phyloP scores from a whole-genome alignment of 2,113 vertebrate species.

The Nematolebias whitei region DNA sequence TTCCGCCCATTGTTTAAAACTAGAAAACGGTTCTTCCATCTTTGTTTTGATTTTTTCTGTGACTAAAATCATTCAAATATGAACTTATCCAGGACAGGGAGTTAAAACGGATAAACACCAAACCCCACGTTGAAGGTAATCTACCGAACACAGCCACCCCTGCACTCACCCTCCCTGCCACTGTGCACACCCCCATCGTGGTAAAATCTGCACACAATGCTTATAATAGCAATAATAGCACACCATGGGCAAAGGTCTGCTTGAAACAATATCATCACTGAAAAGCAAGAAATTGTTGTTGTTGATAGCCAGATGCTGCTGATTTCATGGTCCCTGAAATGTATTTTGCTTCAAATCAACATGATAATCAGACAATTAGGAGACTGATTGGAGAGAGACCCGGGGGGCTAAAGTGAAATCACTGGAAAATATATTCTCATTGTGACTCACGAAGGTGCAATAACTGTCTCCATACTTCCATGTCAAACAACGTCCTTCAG shows the following conservation, averaged over 20 bases:
- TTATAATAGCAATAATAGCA: conserved; percentile 6
- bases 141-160: too few species aligned
- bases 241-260: conserved; percentile 36
- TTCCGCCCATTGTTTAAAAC: too few species aligned
- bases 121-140: too few species aligned
- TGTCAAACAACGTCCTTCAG: not conserved
- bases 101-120: too few species aligned
- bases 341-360: conserved; percentile 62
- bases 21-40: too few species aligned
- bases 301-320: conserved; percentile 58
- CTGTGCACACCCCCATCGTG: too few species aligned
- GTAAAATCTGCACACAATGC: conserved; percentile 14
- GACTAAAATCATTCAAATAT: too few species aligned
- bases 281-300: conserved; percentile 41
- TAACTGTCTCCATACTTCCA: not conserved
- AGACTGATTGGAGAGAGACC: conserved; percentile 57
- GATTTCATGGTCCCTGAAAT: conserved; percentile 55
- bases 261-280: conserved; percentile 46
- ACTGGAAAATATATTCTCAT: conserved; percentile 25
- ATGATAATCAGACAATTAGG: conserved; percentile 68
- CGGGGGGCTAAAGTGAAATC: conserved; percentile 43
- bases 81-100: too few species aligned
- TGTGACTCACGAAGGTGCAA: conserved; percentile 27
- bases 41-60: too few species aligned
- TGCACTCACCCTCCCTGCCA: too few species aligned